phyloP scores from a whole-genome alignment of 1,140 invertebrate species.

The Elymnias hypermnestra region DNA sequence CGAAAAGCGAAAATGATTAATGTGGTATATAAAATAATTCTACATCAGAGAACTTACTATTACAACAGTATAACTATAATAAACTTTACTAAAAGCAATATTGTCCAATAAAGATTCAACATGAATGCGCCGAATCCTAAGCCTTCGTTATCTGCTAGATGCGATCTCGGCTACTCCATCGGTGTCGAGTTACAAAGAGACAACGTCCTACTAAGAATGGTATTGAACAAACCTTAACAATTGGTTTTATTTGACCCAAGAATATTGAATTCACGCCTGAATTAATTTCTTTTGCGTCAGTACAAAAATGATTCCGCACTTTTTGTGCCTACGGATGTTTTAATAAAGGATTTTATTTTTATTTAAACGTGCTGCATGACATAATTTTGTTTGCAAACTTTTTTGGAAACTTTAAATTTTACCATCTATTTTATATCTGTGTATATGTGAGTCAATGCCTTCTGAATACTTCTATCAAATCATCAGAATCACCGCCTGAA shows the following conservation, averaged over 20 bases:
- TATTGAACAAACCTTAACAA: conserved; percentile 49
- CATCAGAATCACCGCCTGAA: too few relatives aligned
- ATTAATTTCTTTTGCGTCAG: conserved; percentile 43
- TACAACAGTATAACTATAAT: too few relatives aligned
- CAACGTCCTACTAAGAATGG: conserved; percentile 35
- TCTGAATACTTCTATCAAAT: too few relatives aligned
- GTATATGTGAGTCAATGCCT: too few relatives aligned
- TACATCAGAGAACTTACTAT: too few relatives aligned
- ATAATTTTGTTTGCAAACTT: too few relatives aligned
- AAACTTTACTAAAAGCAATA: conserved; percentile 34
- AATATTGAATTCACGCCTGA: conserved; percentile 58
- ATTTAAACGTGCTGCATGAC: too few relatives aligned
- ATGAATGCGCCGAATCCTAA: conserved; percentile 28
- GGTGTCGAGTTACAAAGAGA: conserved; percentile 60
- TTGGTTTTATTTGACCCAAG: conserved; percentile 43
- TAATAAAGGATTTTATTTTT: conserved; percentile 15
- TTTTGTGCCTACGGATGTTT: conserved; percentile 15
- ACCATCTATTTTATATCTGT: too few relatives aligned
- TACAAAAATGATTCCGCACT: conserved; percentile 26
- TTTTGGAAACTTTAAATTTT: too few relatives aligned
- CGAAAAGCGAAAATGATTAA: too few relatives aligned
- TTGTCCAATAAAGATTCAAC: conserved; percentile 30
- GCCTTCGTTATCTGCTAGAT: conserved; percentile 51
- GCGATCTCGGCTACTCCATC: conserved; percentile 40
- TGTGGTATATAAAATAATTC: too few relatives aligned